A percentile compares a stretch with the other conserved stretches of the same genome.
Conservation (phyloP, 53 echinoderm and acorn worm genomes). For the Apostichopus leukothele region DNA sequence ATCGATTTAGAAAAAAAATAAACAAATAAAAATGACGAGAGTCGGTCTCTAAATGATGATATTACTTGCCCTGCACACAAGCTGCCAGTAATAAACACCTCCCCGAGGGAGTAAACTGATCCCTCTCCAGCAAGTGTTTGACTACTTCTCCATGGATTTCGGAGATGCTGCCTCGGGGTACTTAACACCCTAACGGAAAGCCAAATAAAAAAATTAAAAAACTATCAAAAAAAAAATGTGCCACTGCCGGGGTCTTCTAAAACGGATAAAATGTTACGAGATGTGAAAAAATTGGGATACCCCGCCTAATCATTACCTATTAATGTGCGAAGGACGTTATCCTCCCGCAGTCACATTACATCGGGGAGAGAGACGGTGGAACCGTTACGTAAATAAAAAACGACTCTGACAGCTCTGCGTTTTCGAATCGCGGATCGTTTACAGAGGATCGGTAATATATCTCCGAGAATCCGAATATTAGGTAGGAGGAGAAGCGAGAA, state of each 20-base stretch:
- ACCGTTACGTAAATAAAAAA: background rate
- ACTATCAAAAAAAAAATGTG: too few species aligned
- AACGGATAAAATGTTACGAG: too few species aligned
- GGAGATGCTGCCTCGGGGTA: constrained; percentile 11
- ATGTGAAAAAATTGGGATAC: too few species aligned
- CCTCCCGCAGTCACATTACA: too few species aligned
- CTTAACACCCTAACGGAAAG: background rate
- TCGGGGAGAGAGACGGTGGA: background rate
- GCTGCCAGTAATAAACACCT: constrained; percentile 26
- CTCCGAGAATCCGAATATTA: constrained; percentile 15
- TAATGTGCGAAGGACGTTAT: too few species aligned
- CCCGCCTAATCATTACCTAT: too few species aligned
- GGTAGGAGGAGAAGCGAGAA: background rate
- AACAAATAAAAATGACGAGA: too few species aligned
- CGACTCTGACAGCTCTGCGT: background rate
- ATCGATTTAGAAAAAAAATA: background rate
- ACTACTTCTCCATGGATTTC: constrained; percentile 25
- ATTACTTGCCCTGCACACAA: constrained; percentile 1
- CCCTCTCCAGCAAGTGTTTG: background rate
- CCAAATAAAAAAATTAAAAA: too few species aligned
- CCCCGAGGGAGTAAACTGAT: constrained; percentile 3
- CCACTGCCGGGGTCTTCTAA: too few species aligned
- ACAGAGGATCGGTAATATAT: background rate
- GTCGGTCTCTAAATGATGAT: constrained; percentile 9
- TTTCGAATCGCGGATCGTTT: background rate